phyloP scores from a whole-genome alignment of 2,888 invertebrate species.

The Tiphia femorata region DNA sequence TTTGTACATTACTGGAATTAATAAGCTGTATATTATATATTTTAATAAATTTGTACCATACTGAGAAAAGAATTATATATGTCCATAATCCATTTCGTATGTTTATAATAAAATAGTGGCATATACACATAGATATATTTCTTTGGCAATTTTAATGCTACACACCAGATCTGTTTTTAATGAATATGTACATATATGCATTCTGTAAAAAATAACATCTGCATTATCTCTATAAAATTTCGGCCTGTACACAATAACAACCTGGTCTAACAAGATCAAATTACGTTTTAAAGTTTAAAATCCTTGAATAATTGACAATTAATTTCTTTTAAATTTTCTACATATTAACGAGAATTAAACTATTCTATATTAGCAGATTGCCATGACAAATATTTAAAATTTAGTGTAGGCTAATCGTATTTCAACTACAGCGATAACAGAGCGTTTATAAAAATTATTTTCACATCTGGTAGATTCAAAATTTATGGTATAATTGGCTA shows the following conservation, averaged over 20 bases:
- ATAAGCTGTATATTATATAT: conserved; percentile 33
- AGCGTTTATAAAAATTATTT: no score
- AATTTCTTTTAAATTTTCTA: conserved; percentile 3
- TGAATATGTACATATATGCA: conserved; percentile 6
- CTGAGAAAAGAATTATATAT: conserved; percentile 28
- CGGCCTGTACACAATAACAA: no score
- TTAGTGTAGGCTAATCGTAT: no score
- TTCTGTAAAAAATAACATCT: conserved; percentile 17
- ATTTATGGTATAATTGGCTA: no score
- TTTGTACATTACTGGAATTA: conserved; percentile 40
- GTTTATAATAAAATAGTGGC: conserved; percentile 52
- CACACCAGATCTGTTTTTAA: not conserved
- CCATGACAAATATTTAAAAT: no score
- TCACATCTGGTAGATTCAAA: no score
- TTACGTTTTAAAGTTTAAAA: conserved; percentile 10
- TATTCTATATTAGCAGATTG: no score
- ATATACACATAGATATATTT: conserved; percentile 40
- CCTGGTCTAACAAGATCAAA: conserved; percentile 10
- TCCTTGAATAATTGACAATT: conserved; percentile 24
- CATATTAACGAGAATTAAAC: no score
- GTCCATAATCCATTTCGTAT: conserved; percentile 32
- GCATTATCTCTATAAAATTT: conserved; percentile 7
- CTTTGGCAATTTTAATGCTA: conserved; percentile 47
- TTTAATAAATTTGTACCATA: conserved; percentile 44
- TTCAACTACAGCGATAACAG: no score